phyloP scores from a whole-genome alignment of 2,113 vertebrate genomes.

The Chrysemys picta region DNA sequence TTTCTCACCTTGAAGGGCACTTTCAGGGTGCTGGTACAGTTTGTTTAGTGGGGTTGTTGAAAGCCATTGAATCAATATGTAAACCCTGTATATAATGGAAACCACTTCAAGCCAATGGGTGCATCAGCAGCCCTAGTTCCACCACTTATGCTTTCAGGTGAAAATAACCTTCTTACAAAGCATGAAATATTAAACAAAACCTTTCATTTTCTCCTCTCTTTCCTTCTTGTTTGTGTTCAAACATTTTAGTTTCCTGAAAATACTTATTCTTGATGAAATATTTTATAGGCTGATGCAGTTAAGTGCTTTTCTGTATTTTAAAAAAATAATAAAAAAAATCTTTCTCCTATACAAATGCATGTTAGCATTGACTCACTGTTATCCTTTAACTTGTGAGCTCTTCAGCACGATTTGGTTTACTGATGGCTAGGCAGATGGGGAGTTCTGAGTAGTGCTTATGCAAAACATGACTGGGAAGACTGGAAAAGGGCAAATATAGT shows the following conservation, averaged over 20 bases:
- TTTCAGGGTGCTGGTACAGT: background rate
- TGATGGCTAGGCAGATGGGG: background rate
- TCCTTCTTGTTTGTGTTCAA: background rate
- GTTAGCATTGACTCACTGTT: background rate
- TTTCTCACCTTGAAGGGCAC: background rate
- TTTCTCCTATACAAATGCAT: background rate
- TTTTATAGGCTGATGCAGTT: background rate
- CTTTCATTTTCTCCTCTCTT: background rate
- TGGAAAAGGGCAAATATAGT: too few relatives aligned
- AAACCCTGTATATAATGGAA: too few relatives aligned
- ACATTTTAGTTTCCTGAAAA: background rate
- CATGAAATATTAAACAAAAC: background rate
- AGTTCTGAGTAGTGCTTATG: background rate
- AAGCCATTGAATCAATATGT: too few relatives aligned
- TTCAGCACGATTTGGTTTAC: background rate
- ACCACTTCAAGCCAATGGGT: too few relatives aligned
- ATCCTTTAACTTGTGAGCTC: conserved; percentile 1
- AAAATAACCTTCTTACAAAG: background rate
- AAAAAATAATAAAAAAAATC: background rate
- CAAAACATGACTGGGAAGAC: too few relatives aligned
- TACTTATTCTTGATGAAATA: background rate
- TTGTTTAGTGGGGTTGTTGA: too few relatives aligned
- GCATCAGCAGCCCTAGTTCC: too few relatives aligned
- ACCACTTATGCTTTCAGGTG: too few relatives aligned
- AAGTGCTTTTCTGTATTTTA: background rate